Evolutionary conservation across 2,888 invertebrate genomes (phyloP).

Genomic region (Drosophila falleni): DNA sequence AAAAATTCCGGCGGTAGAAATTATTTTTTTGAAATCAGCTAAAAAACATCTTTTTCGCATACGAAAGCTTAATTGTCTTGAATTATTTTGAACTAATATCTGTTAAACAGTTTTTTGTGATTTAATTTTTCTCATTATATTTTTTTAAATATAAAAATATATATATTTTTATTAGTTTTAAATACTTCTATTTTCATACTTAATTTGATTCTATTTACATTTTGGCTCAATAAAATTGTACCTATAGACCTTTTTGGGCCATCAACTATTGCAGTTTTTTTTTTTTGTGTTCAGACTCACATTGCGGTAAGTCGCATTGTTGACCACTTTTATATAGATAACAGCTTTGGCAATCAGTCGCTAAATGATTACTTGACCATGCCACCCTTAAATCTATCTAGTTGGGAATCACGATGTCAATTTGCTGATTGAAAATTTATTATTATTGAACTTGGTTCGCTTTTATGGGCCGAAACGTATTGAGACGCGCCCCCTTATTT

Average conservation of each 20-base stretch:
- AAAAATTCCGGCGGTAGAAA: too few relatives aligned
- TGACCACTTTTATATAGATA: conserved; percentile 70
- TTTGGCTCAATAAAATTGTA: not conserved
- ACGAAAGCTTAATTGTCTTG: too few relatives aligned
- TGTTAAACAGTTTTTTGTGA: too few relatives aligned
- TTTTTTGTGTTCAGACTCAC: not conserved
- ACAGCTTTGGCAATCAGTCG: conserved; percentile 61
- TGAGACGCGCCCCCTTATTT: conserved; percentile 40
- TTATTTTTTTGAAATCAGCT: too few relatives aligned
- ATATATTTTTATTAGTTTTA: too few relatives aligned
- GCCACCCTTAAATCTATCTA: not conserved
- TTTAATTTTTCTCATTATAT: too few relatives aligned
- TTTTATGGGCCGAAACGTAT: conserved; percentile 67
- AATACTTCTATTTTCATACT: not conserved
- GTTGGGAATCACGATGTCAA: conserved; percentile 83
- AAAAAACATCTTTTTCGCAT: too few relatives aligned
- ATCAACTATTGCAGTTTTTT: not conserved
- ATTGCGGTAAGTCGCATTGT: conserved; percentile 17
- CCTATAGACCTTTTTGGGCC: not conserved
- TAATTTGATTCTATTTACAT: not conserved
- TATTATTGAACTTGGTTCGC: conserved; percentile 58
- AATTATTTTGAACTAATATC: too few relatives aligned
- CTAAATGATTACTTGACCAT: conserved; percentile 76
- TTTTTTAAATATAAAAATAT: too few relatives aligned
- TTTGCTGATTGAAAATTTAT: conserved; percentile 85